Conservation (phyloP, 2,797 vertebrate genomes). For the Eremophila alpestris region DNA sequence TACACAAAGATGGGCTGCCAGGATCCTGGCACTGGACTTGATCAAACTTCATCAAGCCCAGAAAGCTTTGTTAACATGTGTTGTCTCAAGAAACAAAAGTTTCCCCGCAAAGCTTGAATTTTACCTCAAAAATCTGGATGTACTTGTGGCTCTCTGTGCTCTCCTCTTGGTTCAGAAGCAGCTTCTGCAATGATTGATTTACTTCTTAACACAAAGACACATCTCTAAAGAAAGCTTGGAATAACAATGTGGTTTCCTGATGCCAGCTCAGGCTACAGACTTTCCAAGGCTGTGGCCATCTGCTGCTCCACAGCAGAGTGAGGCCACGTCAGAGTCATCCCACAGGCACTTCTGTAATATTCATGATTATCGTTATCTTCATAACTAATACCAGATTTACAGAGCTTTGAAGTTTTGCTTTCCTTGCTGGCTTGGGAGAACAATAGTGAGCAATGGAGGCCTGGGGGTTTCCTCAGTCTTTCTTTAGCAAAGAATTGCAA, state of each 20-base stretch:
- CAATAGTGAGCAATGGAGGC: neutral
- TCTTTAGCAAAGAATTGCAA: neutral
- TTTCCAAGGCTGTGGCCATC: neutral
- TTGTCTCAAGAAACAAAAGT: neutral
- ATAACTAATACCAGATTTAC: conserved; percentile 21
- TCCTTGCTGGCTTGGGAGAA: neutral
- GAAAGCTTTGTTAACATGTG: neutral
- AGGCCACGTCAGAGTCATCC: neutral
- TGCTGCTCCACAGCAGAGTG: neutral
- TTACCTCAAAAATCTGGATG: neutral
- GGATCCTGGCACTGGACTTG: neutral
- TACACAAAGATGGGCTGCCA: neutral
- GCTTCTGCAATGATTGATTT: neutral
- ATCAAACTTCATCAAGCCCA: neutral
- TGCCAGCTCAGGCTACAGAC: neutral
- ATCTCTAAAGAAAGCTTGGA: neutral
- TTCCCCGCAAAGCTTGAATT: neutral
- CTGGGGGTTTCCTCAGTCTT: neutral
- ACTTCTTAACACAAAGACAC: neutral
- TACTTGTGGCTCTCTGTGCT: neutral
- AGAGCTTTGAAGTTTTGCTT: conserved; percentile 28
- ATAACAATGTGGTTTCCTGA: neutral
- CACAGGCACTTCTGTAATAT: neutral
- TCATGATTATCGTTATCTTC: neutral
- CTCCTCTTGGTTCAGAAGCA: neutral